These are phyloP conservation scores for Orthosia gothica DNA, from an alignment of 2,888 invertebrate species.

Conservation along the genomic window DNA sequence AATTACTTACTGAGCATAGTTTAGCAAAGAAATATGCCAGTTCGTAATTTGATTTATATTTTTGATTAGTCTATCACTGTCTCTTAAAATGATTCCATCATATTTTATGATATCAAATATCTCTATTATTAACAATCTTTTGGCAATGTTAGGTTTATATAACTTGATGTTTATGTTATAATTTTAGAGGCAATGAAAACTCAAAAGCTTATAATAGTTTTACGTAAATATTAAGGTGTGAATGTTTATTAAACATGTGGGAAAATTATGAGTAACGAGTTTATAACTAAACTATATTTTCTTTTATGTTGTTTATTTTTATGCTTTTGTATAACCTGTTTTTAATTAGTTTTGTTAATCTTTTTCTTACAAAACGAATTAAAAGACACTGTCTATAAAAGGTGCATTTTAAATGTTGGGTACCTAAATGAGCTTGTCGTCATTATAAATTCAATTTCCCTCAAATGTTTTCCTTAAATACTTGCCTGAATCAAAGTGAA, in stretches of 20 bases:
- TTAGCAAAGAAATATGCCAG: not conserved
- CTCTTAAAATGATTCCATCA: not conserved
- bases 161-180: not conserved
- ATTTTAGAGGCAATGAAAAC: slow-evolving; percentile 29
- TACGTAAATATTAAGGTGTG: slow-evolving; percentile 28
- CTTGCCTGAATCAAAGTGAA: slow-evolving; percentile 19
- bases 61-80: not conserved
- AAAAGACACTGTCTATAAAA: not conserved
- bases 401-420: not conserved
- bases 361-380: not conserved
- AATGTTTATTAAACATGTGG: slow-evolving; percentile 44
- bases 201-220: slow-evolving; percentile 26
- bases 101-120: not conserved
- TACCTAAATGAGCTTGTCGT: slow-evolving; percentile 4
- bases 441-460: slow-evolving; percentile 30
- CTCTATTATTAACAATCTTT: slow-evolving; percentile 4
- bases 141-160: not conserved
- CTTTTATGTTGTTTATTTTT: slow-evolving; percentile 10
- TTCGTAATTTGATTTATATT: not conserved
- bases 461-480: slow-evolving; percentile 3
- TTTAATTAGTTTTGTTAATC: slow-evolving; percentile 3
- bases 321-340: not conserved
- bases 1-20: slow-evolving; percentile 3
- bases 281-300: slow-evolving; percentile 29
- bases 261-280: slow-evolving; percentile 15